These are phyloP conservation scores for Sesamia nonagrioides DNA, from an alignment of 1,140 invertebrate species.

Conservation along the genomic window DNA sequence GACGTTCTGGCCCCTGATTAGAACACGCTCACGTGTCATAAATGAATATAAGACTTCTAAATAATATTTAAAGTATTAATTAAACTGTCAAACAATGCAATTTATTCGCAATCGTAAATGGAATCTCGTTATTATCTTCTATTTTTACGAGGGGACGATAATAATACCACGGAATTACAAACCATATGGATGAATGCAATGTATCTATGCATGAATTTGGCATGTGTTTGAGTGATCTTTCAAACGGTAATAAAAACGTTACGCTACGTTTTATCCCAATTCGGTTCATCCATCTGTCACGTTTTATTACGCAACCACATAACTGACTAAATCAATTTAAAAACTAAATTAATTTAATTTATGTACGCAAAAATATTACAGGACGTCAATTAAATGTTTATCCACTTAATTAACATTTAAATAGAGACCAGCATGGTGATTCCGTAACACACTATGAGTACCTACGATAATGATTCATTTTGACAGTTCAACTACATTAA, in stretches of 20 bases:
- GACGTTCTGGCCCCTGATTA: background rate
- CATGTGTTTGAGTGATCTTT: slow-evolving; percentile 44
- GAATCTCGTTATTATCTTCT: slow-evolving; percentile 62
- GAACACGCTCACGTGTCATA: background rate
- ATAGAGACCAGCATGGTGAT: background rate
- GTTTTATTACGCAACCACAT: slow-evolving; percentile 8
- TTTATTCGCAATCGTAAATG: slow-evolving; percentile 30
- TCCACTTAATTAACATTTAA: slow-evolving; percentile 1
- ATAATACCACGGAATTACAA: slow-evolving; percentile 61
- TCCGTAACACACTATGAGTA: too few species aligned
- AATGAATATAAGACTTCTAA: background rate
- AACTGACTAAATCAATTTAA: slow-evolving; percentile 9
- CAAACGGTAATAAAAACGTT: slow-evolving; percentile 23
- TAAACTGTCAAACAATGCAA: slow-evolving; percentile 34
- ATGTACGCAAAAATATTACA: background rate
- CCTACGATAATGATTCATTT: too few species aligned
- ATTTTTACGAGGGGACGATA: slow-evolving; percentile 63
- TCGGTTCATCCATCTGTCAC: slow-evolving; percentile 34
- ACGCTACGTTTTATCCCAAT: slow-evolving; percentile 28
- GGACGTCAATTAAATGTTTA: slow-evolving; percentile 7
- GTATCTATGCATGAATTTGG: slow-evolving; percentile 49
- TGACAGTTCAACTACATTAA: too few species aligned
- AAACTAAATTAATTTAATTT: slow-evolving; percentile 12
- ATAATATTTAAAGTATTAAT: slow-evolving; percentile 22
- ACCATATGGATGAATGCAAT: slow-evolving; percentile 58